Evolutionary conservation across 2,113 vertebrate species (phyloP).

Genomic region (Poecilia latipinna): DNA sequence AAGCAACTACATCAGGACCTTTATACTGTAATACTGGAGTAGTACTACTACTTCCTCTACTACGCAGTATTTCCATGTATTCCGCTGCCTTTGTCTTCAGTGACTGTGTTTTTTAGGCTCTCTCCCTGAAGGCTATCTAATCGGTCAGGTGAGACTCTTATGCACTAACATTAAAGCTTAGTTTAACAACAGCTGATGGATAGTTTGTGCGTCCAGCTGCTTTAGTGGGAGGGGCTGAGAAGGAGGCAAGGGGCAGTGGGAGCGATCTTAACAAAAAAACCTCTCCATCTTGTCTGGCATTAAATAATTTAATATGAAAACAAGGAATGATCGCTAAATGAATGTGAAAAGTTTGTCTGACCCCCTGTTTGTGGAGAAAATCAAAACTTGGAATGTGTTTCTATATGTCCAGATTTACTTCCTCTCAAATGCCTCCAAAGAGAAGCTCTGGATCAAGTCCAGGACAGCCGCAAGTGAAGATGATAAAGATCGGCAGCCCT

Average conservation of each 20-base stretch:
- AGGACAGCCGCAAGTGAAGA: slow-evolving; percentile 55
- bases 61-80: slow-evolving; percentile 76
- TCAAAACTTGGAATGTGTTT: neutral
- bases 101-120: slow-evolving; percentile 27
- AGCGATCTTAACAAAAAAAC: slow-evolving; percentile 30
- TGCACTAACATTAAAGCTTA: neutral
- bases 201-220: slow-evolving; percentile 31
- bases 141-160: slow-evolving; percentile 61
- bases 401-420: slow-evolving; percentile 23
- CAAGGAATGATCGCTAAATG: neutral
- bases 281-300: slow-evolving; percentile 13
- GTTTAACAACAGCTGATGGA: neutral
- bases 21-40: slow-evolving; percentile 74
- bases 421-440: slow-evolving; percentile 70
- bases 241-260: slow-evolving; percentile 24
- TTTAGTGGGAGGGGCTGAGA: slow-evolving; percentile 39
- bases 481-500: slow-evolving; percentile 62
- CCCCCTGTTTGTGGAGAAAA: slow-evolving; percentile 14
- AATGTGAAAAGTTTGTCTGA: slow-evolving; percentile 37
- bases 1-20: slow-evolving; percentile 51
- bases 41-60: slow-evolving; percentile 80
- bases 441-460: slow-evolving; percentile 47
- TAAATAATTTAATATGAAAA: neutral
- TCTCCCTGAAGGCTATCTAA: slow-evolving; percentile 25
- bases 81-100: slow-evolving; percentile 68